phyloP scores from a whole-genome alignment of 2,113 vertebrate species.

The Chloropsis hardwickii region DNA sequence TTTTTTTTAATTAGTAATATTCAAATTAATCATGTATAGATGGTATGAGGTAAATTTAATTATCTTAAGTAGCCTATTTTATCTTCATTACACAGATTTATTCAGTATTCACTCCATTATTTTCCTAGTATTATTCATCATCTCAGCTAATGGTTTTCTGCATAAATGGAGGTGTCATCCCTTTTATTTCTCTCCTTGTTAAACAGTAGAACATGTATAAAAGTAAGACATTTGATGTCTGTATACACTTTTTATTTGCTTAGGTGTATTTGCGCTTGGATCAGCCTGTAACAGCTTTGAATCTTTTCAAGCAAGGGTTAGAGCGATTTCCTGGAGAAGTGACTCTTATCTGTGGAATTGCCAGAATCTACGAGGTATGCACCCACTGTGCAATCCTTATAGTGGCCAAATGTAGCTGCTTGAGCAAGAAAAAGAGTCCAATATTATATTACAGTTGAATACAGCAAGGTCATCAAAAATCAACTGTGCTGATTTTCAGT shows the following conservation, averaged over 20 bases:
- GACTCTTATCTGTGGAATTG: conserved; percentile 90
- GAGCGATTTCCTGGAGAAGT: conserved; percentile 95
- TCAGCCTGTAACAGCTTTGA: conserved; percentile 91
- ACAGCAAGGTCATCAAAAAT: not conserved
- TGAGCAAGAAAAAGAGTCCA: not conserved
- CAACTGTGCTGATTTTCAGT: not conserved
- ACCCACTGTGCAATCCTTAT: not conserved
- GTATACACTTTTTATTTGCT: not conserved
- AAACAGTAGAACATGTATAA: not conserved
- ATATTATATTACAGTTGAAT: not conserved
- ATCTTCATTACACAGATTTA: not conserved
- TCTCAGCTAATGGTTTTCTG: not conserved
- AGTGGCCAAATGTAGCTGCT: not conserved
- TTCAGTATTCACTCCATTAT: not conserved
- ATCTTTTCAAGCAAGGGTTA: conserved; percentile 93
- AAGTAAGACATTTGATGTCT: not conserved
- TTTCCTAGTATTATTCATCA: not conserved
- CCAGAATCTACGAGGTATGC: conserved; percentile 89
- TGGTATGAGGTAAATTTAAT: not conserved
- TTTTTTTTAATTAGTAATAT: not conserved
- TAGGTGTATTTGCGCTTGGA: conserved; percentile 93
- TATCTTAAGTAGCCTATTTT: not conserved
- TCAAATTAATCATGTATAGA: not conserved
- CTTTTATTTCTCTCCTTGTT: not conserved
- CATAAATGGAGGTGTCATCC: not conserved